These are phyloP conservation scores for Limnephilus lunatus DNA, from an alignment of 2,888 invertebrate genomes.

Conservation along the genomic window DNA sequence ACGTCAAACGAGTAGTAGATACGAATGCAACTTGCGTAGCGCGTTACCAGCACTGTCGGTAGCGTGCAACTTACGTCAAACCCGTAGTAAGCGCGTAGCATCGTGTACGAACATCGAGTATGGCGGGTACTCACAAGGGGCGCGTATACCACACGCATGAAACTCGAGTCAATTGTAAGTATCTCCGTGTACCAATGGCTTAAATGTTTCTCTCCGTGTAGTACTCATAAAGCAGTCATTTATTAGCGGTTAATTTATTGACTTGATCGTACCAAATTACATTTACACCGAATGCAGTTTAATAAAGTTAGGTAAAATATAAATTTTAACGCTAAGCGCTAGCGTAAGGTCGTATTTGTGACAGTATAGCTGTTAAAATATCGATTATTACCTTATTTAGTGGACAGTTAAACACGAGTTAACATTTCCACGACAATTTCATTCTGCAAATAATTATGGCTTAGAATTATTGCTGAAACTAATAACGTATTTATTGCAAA, in stretches of 20 bases:
- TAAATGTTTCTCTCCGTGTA: neutral
- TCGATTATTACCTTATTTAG: neutral
- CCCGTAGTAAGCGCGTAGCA: no score
- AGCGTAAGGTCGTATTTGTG: neutral
- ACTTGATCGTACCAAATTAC: neutral
- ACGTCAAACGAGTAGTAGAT: no score
- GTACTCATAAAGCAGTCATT: neutral
- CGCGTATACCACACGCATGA: no score
- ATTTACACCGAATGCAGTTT: neutral
- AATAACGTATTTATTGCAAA: neutral
- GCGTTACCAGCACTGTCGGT: no score
- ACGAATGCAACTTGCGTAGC: no score
- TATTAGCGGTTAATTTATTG: neutral
- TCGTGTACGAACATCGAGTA: no score
- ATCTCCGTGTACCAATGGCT: no score
- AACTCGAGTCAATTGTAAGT: no score
- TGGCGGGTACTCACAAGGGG: no score
- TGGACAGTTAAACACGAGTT: neutral
- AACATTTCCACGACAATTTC: neutral
- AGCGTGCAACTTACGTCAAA: no score
- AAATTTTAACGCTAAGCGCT: neutral
- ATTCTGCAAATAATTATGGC: neutral
- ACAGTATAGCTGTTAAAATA: slow-evolving; percentile 11
- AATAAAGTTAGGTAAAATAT: neutral
- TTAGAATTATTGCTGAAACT: neutral